phyloP scores from a whole-genome alignment of 2,113 vertebrate species.

The Grantiella picta region DNA sequence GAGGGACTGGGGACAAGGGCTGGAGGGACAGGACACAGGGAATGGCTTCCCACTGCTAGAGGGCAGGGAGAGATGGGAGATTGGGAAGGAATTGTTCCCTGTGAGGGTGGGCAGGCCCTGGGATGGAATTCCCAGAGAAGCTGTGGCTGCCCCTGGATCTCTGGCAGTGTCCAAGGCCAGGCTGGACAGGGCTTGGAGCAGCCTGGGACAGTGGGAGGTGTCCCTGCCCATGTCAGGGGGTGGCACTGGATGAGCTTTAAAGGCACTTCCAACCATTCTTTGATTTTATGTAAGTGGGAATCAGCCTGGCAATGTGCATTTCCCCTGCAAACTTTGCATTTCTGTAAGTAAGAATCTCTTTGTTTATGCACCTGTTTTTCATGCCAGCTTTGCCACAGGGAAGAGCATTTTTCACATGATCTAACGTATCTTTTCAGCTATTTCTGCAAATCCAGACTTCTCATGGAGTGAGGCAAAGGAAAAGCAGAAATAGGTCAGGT shows the following conservation, averaged over 20 bases:
- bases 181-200: background rate
- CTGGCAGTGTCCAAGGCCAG: background rate
- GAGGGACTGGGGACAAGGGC: background rate
- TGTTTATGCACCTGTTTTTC: background rate
- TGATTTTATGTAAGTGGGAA: background rate
- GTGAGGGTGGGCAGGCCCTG: background rate
- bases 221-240: background rate
- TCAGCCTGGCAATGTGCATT: background rate
- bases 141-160: background rate
- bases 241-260: fast-evolving
- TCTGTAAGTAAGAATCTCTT: background rate
- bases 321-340: background rate
- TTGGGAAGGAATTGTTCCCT: background rate
- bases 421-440: background rate
- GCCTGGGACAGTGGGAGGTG: fast-evolving
- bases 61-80: background rate
- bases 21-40: background rate
- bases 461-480: background rate
- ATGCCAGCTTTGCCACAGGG: background rate
- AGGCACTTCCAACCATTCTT: background rate
- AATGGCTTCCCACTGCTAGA: background rate
- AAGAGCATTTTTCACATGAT: background rate
- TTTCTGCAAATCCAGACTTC: background rate
- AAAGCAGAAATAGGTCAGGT: conserved; percentile 54
- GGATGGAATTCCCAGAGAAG: background rate